These are phyloP conservation scores for Chrysochloris asiatica DNA, from an alignment of 2,113 vertebrate species.

Conservation along the genomic window DNA sequence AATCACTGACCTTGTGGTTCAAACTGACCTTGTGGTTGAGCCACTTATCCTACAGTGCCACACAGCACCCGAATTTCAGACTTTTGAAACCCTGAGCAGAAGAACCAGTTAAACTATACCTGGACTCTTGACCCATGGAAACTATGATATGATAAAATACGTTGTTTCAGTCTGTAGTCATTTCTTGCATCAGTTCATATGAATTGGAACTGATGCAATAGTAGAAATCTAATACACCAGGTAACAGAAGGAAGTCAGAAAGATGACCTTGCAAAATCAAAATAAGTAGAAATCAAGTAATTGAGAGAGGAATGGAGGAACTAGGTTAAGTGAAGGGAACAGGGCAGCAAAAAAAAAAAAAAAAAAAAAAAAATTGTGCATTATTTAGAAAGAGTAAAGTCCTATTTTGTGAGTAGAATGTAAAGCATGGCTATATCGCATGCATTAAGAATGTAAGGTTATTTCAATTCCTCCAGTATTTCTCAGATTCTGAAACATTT, in stretches of 20 bases:
- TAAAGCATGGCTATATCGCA: neutral
- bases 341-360: too few species aligned
- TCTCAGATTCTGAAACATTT: constrained; percentile 26
- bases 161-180: neutral
- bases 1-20: too few species aligned
- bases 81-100: neutral
- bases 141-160: neutral
- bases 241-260: neutral
- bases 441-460: neutral
- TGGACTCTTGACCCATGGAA: neutral
- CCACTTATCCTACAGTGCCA: too few species aligned
- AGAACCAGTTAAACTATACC: neutral
- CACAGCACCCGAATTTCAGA: too few species aligned
- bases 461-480: neutral
- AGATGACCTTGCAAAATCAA: neutral
- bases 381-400: constrained; percentile 28
- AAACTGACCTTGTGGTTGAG: too few species aligned
- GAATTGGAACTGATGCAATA: too few species aligned
- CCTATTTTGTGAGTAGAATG: neutral
- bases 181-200: too few species aligned
- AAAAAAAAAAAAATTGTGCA: neutral
- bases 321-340: neutral
- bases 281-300: neutral
- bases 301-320: neutral
- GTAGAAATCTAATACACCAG: neutral